Percentiles rank a stretch among this genome's conserved stretches.
Evolutionary conservation across 2,888 invertebrate genomes (phyloP).

Genomic region (Hoplodrina ambigua): DNA sequence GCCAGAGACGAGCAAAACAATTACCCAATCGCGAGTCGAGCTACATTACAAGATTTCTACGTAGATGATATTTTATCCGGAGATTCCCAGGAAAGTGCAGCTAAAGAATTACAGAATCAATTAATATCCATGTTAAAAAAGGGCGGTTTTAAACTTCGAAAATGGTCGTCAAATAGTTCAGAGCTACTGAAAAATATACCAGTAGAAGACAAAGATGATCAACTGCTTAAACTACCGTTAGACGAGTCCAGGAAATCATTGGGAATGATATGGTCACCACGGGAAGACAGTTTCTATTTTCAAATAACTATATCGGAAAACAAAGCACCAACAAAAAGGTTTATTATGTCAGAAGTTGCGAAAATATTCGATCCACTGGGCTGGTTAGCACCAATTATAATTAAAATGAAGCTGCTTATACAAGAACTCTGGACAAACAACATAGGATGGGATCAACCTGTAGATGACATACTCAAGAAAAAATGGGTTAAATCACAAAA

Average conservation of each 20-base stretch:
- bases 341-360: not conserved
- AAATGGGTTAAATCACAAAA: constrained; percentile 1
- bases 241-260: constrained; percentile 26
- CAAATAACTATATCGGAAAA: not conserved
- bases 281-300: constrained; percentile 1
- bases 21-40: constrained; percentile 4
- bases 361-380: constrained; percentile 25
- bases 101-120: constrained; percentile 2
- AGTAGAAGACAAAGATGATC: not conserved
- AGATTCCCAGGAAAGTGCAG: not conserved
- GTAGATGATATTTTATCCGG: constrained; percentile 21
- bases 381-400: not conserved
- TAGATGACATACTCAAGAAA: not conserved
- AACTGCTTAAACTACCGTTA: constrained; percentile 19
- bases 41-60: not conserved
- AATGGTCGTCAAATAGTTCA: constrained; percentile 18
- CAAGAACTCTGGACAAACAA: constrained; percentile 23
- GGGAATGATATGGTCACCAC: constrained; percentile 18
- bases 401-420: constrained; percentile 15
- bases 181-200: constrained; percentile 11
- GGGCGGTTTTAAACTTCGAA: constrained; percentile 20
- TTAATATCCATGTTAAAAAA: constrained; percentile 8
- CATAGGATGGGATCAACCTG: not conserved
- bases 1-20: not conserved
- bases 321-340: not conserved